A percentile compares a stretch with the other conserved stretches of the same genome.
These are phyloP conservation scores for Cuniculus paca DNA, from an alignment of 2,797 vertebrate genomes.

Conservation along the genomic window DNA sequence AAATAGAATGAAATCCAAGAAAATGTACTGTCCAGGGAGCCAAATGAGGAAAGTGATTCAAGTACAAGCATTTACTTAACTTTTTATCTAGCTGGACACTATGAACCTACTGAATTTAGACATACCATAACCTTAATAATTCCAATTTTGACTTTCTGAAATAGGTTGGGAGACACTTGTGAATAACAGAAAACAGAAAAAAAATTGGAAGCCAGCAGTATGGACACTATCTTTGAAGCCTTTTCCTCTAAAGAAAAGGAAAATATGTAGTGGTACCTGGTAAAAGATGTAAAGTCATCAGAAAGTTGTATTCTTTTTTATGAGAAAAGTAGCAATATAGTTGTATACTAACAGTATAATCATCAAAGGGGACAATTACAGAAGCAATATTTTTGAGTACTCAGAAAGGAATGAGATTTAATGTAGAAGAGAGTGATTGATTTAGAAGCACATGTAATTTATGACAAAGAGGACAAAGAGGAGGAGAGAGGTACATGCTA, in stretches of 20 bases:
- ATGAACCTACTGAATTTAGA: not conserved
- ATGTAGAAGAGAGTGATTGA: not conserved
- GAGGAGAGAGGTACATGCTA: not conserved
- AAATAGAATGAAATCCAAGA: not conserved
- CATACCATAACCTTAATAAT: not conserved
- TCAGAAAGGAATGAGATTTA: not conserved
- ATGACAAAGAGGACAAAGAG: not conserved
- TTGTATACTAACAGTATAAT: not conserved
- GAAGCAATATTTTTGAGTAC: not conserved
- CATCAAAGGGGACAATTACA: not conserved
- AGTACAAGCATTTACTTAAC: not conserved
- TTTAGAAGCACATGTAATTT: not conserved
- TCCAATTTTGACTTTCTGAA: not conserved
- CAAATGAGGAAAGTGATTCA: not conserved
- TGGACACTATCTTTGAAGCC: not conserved
- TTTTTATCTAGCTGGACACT: not conserved
- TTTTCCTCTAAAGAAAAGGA: not conserved
- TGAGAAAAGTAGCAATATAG: not conserved
- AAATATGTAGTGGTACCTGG: not conserved
- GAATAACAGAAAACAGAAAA: not conserved
- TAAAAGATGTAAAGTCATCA: not conserved
- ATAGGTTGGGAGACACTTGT: not conserved
- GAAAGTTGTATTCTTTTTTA: not conserved
- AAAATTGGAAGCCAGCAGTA: not conserved
- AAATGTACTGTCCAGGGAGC: not conserved